Evolutionary conservation across 2,888 invertebrate species (phyloP), one percentile per base, ranked within the genome.

Genomic region (Hirtodrosophila histrioides): DNA sequence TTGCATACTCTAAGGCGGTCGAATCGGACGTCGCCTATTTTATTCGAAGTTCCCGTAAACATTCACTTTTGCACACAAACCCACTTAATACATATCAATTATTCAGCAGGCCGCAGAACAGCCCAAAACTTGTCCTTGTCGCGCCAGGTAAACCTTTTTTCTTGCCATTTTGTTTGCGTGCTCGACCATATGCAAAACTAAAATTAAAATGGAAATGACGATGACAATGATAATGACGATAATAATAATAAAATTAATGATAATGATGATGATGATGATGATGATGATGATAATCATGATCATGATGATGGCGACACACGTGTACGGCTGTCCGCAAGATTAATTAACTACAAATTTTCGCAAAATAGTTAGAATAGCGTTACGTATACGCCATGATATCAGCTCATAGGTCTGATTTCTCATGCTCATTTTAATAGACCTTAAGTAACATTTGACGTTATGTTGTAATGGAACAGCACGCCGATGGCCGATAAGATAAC

Each of bases 61-160:
- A 9, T 31, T 31, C 9, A 31, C 31, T 48, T 48, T 37, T 36
- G 11, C 24, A 41, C 24, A 35, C 44, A 35, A 61, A 10, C 29
- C 31, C 46, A 43, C 17, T 49, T 54, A 45, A 43, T 65, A 62
- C 66, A 74, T 62, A 58, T 73, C 73, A 73, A 73, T 73, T 74
- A 70, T 66, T 69, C 45, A 62, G 27, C 39, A 29, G 35, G 48
- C 61, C 69, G 69, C 69, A 69, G 23, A 41, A 44, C 24, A 50
- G 31, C 33, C 69, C 67, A 48, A 74, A 70, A 67, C 50, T 50
- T 74, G 69, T 70, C 74, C 74, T 74, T 74, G 73, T 55, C 69
- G 29, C 53, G 45, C 12, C 33, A 53, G 55, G 37, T 49, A 50
- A 64, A 64, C 53, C 67, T 46, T 61, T 72, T 33, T 62, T 40